Evolutionary conservation across 2,888 invertebrate species (phyloP).

Genomic region (Polia nebulosa): DNA sequence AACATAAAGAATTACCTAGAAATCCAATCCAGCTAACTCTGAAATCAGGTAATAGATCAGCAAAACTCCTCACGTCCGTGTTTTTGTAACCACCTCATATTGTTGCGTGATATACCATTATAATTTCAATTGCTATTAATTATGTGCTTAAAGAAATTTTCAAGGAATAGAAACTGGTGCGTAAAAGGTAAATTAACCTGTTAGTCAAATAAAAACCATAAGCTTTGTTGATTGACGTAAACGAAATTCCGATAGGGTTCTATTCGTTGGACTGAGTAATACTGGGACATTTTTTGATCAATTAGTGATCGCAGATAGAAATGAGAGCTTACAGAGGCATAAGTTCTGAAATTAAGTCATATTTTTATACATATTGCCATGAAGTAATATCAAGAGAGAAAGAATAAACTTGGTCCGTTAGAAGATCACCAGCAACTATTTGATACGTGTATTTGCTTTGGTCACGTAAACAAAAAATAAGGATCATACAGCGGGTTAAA

Average conservation of each 20-base stretch:
- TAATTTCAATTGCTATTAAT: constrained; percentile 52
- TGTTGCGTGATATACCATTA: constrained; percentile 56
- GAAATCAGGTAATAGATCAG: constrained; percentile 41
- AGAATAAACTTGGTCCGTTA: no score
- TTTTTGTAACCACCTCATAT: constrained; percentile 53
- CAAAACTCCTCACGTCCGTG: constrained; percentile 46
- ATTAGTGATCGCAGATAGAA: constrained; percentile 4
- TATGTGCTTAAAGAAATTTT: constrained; percentile 52
- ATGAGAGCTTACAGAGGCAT: background rate
- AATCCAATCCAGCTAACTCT: constrained; percentile 38
- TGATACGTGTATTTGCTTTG: no score
- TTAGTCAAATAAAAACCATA: no score
- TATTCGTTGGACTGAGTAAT: background rate
- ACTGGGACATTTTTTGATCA: background rate
- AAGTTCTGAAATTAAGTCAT: background rate
- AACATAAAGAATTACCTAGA: constrained; percentile 35
- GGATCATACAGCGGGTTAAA: no score
- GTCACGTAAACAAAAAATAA: no score
- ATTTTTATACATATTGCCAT: no score
- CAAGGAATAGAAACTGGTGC: constrained; percentile 55
- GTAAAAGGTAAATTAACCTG: constrained; percentile 46
- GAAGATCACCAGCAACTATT: no score
- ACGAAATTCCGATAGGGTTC: constrained; percentile 6
- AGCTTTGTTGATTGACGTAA: constrained; percentile 25
- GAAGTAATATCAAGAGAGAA: no score